Base-by-base conservation (phyloP, 2,888 invertebrate genomes). In the Emmelina monodactyla region DNA sequence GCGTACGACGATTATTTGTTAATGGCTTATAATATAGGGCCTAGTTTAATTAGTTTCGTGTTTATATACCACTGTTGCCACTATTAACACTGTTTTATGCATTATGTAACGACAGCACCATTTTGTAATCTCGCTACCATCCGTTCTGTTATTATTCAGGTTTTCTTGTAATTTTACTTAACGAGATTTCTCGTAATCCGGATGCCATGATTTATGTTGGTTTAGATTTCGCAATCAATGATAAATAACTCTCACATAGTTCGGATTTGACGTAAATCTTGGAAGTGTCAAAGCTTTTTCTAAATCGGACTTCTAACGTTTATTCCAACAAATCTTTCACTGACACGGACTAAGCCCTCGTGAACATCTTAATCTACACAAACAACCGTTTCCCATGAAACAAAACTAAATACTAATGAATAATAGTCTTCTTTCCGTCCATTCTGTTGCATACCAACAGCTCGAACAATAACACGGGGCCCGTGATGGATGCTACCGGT, bases 401-500 rank as follows among this genome's bases (percentile, higher is more conserved):
- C 59, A 67, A 66, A 68, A 69, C 55, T 49, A 59, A 62, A 56
- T 59, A 9, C 25, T 7, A 11, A 60, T 67, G 66, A 70, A 61
- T 67, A 67, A 71, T 64, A 59, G 51, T 32, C 35, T 16, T 37
- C 42, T 33, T 37, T 34, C 29, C 41, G 44, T 42, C 43, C 31
- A 22, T 34, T 44, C 50, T 39, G 55, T 51, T 55, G 45, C 50
- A 52, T 60, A 61, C 59, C 44, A 55, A 55, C 55, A n/a, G 49
- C 3, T 25, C 3, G 51, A 62, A 68, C 63, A 68, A 69, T 65
- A 67, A 64, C 61, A 59, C 51, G 44, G 46, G 44, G 46, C 49
- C 49, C 51, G 58, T 72, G 73, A 75, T 67, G 59, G 53, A 75
- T 73, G 72, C 64, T 65, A 59, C 63, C 62, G 59, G 60, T 57